phyloP scores from a whole-genome alignment of 2,888 invertebrate species.

The Melanophora roralis region DNA sequence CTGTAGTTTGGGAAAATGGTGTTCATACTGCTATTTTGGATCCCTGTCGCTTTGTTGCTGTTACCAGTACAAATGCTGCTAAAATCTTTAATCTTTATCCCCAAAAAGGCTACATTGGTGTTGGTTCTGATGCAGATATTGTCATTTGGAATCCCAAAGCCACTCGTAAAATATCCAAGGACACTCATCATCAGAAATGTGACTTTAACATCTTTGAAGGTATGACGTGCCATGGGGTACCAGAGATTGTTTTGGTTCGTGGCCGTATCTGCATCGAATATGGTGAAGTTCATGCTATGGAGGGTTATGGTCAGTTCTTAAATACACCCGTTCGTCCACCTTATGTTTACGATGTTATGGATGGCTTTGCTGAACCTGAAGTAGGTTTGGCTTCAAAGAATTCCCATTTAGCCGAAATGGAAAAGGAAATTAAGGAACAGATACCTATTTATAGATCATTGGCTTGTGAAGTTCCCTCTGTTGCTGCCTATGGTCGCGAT shows the following conservation, averaged over 20 bases:
- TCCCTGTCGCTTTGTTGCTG: slow-evolving; percentile 95
- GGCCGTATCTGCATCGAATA: slow-evolving; percentile 96
- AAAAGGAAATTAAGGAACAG: slow-evolving; percentile 61
- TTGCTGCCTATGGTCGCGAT: slow-evolving; percentile 29
- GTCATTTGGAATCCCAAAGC: slow-evolving; percentile 96
- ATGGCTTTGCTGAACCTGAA: slow-evolving; percentile 62
- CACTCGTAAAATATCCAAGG: slow-evolving; percentile 91
- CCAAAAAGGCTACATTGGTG: slow-evolving; percentile 93
- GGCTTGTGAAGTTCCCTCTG: neutral
- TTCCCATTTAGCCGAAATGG: slow-evolving; percentile 50
- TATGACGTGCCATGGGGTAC: slow-evolving; percentile 92
- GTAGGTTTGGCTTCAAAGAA: slow-evolving; percentile 33
- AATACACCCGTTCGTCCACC: slow-evolving; percentile 87
- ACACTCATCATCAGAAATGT: slow-evolving; percentile 93
- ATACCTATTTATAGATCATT: slow-evolving; percentile 37
- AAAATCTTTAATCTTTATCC: slow-evolving; percentile 98
- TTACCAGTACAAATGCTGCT: slow-evolving; percentile 97
- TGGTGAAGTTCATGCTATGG: slow-evolving; percentile 89
- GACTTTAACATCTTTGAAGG: slow-evolving; percentile 99
- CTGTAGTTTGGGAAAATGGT: slow-evolving; percentile 97
- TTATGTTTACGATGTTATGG: slow-evolving; percentile 82
- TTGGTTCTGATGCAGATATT: slow-evolving; percentile 97
- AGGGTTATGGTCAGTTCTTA: slow-evolving; percentile 93
- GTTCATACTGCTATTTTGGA: slow-evolving; percentile 93
- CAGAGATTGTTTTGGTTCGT: slow-evolving; percentile 93